A percentile compares a stretch with the other conserved stretches of the same genome.
phyloP scores from a whole-genome alignment of 2,888 invertebrate genomes.

The Argynnis bischoffii region DNA sequence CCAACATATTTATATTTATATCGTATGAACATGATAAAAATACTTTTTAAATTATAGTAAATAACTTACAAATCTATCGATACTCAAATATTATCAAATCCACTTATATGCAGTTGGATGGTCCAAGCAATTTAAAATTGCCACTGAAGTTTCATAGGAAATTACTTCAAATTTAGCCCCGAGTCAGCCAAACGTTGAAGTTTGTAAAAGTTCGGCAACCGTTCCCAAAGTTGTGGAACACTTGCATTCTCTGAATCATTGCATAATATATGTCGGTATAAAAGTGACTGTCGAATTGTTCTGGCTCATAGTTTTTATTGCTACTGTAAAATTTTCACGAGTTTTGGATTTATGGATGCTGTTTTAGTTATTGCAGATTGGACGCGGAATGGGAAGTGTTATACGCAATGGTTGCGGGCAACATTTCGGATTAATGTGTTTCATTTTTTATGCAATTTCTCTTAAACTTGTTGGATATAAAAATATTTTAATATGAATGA shows the following conservation, averaged over 20 bases:
- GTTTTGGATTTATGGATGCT: slow-evolving; percentile 10
- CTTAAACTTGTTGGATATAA: no score
- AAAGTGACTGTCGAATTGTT: slow-evolving; percentile 61
- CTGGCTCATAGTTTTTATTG: slow-evolving; percentile 64
- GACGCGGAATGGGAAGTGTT: background rate
- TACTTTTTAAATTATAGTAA: no score
- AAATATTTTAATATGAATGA: no score
- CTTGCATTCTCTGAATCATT: slow-evolving; percentile 62
- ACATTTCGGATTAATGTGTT: slow-evolving; percentile 14
- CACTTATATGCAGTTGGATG: slow-evolving; percentile 4
- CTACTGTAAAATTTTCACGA: slow-evolving; percentile 56
- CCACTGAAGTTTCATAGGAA: slow-evolving; percentile 46
- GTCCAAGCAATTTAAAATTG: slow-evolving; percentile 42
- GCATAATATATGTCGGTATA: slow-evolving; percentile 65
- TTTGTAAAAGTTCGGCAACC: slow-evolving; percentile 48
- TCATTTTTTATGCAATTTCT: background rate
- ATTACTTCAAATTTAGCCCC: slow-evolving; percentile 55
- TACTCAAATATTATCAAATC: slow-evolving; percentile 1
- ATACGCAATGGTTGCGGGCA: background rate
- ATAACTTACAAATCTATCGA: background rate
- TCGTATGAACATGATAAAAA: no score
- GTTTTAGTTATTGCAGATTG: slow-evolving; percentile 14
- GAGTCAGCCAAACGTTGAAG: slow-evolving; percentile 56
- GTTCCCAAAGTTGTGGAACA: slow-evolving; percentile 58
- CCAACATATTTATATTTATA: no score